Evolutionary conservation across 2,888 invertebrate species (phyloP), one percentile per base, ranked within the genome.

Genomic region (Sthenelais limicola): DNA sequence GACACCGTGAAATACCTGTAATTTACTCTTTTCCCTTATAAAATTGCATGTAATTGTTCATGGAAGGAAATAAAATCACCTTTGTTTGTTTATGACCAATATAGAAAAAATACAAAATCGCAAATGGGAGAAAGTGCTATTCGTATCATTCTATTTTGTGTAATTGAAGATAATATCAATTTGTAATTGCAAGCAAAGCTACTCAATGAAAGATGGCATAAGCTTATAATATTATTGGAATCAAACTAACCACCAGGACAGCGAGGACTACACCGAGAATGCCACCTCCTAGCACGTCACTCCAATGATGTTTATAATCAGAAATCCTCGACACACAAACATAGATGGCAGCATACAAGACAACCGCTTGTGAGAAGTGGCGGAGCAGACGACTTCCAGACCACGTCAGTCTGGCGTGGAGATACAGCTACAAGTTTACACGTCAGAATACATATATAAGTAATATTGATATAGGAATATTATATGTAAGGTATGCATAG

Each of bases 281-380:
- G 30, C 86, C 85, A 0, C 98, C 98, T 68, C 92, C 92, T 33
- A 98, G 89, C 1, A 98, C 98, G 89, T 98, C 98, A 83, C 95
- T 96, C 95, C 97, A 97, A 86, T 98, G 98, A 88, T 98, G 98
- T 87, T 98, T 98, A 90, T 98, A 96, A 90, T 98, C 95, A 0
- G 95, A 95, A 43, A 98, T 92, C 47, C 98, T 91, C 0, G 95
- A 93, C 90, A 97, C 91, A n/a, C 83, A 80, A 3, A 82, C 82
- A 74, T 81, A 85, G 70, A 81, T 78, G 35, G 96, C 93, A 87
- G 94, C 89, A 88, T 93, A 90, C 75, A 97, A 89, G 68, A 94
- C 91, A 12, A 92, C 79, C 84, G 94, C 92, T 89, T 98, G 77
- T 9, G 76, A 47, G n/a, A 73, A 51, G 35, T 69, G 96, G 71